A percentile compares a stretch with the other conserved stretches of the same genome.
phyloP scores from a whole-genome alignment of 2,113 vertebrate species.

The Centrocercus urophasianus region DNA sequence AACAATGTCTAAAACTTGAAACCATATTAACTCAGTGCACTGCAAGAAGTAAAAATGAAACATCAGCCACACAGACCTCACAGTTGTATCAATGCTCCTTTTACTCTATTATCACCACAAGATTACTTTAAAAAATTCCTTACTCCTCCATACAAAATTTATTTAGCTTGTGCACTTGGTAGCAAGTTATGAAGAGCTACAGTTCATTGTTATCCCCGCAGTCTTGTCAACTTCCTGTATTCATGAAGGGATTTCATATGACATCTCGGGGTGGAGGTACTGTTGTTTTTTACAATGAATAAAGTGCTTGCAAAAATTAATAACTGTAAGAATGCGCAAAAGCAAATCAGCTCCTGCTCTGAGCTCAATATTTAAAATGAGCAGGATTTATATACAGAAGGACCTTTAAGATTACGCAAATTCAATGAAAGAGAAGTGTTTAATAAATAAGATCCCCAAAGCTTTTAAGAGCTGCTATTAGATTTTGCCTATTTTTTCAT shows the following conservation, averaged over 20 bases:
- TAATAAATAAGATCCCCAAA: background rate
- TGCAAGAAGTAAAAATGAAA: background rate
- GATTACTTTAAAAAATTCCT: background rate
- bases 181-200: background rate
- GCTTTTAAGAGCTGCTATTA: slow-evolving; percentile 1
- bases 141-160: background rate
- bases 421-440: background rate
- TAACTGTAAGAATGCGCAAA: background rate
- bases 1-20: background rate
- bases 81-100: background rate
- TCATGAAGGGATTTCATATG: background rate
- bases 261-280: background rate
- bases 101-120: background rate
- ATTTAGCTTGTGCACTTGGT: background rate
- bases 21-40: background rate
- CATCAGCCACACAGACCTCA: background rate
- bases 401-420: background rate
- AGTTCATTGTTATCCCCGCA: background rate
- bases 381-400: background rate
- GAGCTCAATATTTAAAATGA: background rate
- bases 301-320: background rate
- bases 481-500: background rate
- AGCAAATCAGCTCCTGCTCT: background rate
- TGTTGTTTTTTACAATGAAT: background rate
- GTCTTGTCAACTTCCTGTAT: background rate